Evolutionary conservation across 2,888 invertebrate genomes (phyloP).

Genomic region (Sussaba pulchella): DNA sequence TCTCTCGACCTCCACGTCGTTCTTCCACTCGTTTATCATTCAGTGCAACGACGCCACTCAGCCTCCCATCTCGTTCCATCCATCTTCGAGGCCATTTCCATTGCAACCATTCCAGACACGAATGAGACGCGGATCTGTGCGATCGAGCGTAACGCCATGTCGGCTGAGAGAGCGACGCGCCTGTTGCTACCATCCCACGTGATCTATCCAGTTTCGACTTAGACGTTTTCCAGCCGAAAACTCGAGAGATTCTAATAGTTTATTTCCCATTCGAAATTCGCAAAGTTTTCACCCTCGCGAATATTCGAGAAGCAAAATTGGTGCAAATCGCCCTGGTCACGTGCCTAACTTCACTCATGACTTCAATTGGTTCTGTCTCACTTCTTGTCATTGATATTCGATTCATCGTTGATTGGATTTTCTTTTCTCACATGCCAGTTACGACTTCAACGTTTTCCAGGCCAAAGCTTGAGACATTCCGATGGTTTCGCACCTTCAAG

Average conservation of each 20-base stretch:
- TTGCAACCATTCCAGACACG: slow-evolving; percentile 47
- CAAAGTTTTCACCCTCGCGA: too few species aligned
- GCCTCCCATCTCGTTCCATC: neutral
- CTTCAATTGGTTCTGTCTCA: too few species aligned
- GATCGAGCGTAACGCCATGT: slow-evolving; percentile 25
- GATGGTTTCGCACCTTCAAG: slow-evolving; percentile 63
- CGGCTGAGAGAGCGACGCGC: slow-evolving; percentile 55
- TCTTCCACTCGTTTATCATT: slow-evolving; percentile 38
- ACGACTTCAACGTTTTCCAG: too few species aligned
- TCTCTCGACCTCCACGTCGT: neutral
- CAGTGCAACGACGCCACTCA: slow-evolving; percentile 25
- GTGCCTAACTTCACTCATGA: too few species aligned
- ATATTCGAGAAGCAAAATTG: too few species aligned
- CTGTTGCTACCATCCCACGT: slow-evolving; percentile 70
- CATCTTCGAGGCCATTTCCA: neutral
- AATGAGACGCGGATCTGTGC: slow-evolving; percentile 17
- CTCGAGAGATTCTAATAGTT: slow-evolving; percentile 15
- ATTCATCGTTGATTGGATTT: too few species aligned
- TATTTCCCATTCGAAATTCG: neutral
- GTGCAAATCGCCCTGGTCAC: too few species aligned
- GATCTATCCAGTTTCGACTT: neutral
- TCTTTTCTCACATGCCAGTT: too few species aligned
- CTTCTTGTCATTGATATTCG: too few species aligned
- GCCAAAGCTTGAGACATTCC: slow-evolving; percentile 26
- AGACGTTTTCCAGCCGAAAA: too few species aligned